A percentile compares a stretch with the other conserved stretches of the same genome.
Conservation (phyloP, 1,140 invertebrate genomes). For the Trichonephila clavipes region DNA sequence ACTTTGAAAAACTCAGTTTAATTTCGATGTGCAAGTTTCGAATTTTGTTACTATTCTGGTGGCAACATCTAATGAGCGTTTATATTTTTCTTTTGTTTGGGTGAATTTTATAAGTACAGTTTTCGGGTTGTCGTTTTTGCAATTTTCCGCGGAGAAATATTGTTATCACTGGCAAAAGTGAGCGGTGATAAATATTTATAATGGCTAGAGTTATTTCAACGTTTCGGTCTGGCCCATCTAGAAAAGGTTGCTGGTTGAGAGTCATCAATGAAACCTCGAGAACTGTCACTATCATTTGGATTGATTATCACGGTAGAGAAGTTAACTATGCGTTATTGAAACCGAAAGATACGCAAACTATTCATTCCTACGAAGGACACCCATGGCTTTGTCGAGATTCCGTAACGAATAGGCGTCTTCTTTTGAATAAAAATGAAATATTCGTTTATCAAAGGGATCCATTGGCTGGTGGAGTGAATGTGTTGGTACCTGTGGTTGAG, state of each 20-base stretch:
- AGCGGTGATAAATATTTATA: neutral
- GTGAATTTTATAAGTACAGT: too few species aligned
- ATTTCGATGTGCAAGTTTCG: too few species aligned
- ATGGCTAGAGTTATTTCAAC: neutral
- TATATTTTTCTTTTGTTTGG: too few species aligned
- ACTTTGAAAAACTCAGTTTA: too few species aligned
- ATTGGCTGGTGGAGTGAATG: neutral
- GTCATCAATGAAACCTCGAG: neutral
- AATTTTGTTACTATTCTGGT: too few species aligned
- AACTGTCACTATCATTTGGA: constrained; percentile 39
- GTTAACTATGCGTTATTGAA: constrained; percentile 4
- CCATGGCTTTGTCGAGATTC: constrained; percentile 57
- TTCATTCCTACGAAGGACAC: constrained; percentile 55
- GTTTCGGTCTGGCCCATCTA: constrained; percentile 54
- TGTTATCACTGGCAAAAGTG: too few species aligned
- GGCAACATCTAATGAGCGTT: too few species aligned
- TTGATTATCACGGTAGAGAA: constrained; percentile 43
- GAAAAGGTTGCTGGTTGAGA: neutral
- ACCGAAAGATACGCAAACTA: neutral
- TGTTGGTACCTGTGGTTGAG: neutral
- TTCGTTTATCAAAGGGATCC: neutral
- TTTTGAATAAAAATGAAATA: constrained; percentile 28
- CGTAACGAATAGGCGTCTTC: neutral
- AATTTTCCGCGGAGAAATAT: too few species aligned
- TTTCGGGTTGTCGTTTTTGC: too few species aligned